A percentile compares a stretch with the other conserved stretches of the same genome.
Conservation (phyloP, 2,113 vertebrate genomes). For the Scomber japonicus region DNA sequence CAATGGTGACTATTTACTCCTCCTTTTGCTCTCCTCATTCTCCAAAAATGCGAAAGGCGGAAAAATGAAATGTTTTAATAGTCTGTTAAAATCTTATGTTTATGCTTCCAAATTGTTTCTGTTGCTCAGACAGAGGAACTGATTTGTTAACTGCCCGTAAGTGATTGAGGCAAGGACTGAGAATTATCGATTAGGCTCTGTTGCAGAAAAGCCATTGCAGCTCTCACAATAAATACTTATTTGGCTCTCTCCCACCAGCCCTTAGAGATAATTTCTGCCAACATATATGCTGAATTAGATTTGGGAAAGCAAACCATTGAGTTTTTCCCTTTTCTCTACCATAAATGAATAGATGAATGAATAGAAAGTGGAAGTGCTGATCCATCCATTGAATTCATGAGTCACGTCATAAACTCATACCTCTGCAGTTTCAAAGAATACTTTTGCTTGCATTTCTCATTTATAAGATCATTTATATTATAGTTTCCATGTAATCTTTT, state of each 20-base stretch:
- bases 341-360: constrained; percentile 51
- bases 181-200: constrained; percentile 49
- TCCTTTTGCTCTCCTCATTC: neutral
- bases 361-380: constrained; percentile 40
- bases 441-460: neutral
- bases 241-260: constrained; percentile 24
- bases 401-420: constrained; percentile 16
- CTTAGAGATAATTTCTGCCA: constrained; percentile 22
- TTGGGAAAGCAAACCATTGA: constrained; percentile 21
- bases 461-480: neutral
- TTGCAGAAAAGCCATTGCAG: constrained; percentile 30
- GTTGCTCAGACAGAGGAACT: constrained; percentile 19
- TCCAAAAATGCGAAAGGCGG: constrained; percentile 2
- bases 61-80: constrained; percentile 1
- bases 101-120: neutral
- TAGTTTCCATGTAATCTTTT: neutral
- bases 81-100: neutral
- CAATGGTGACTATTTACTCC: neutral
- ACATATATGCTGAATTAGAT: constrained; percentile 33
- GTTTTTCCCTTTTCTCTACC: neutral
- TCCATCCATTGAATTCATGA: constrained; percentile 21
- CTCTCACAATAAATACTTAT: constrained; percentile 51
- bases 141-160: constrained; percentile 41
- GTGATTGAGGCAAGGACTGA: constrained; percentile 38
- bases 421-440: constrained; percentile 8